Base-by-base conservation (phyloP, 1,140 invertebrate species). In the Danaus melanippus region DNA sequence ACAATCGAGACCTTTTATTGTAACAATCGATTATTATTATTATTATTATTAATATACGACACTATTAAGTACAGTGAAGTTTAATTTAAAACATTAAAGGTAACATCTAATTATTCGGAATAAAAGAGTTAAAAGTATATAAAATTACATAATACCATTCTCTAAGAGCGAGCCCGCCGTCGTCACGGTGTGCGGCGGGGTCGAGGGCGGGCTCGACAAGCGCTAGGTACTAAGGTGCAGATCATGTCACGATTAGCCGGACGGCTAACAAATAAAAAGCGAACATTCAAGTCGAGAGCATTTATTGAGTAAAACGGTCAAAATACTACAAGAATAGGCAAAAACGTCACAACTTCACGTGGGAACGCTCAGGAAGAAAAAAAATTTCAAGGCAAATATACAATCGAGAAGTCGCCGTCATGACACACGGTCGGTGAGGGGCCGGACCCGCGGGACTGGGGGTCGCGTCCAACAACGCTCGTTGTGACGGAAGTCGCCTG, bases 231-330 rank as follows among this genome's bases (percentile, higher is more conserved):
- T 52, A 46, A 51, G 50, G 60, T 62, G 60, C 51, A 57, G 48
- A 60, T 48, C 53, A 55, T 46, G 46, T 58, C 50, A 56, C 49
- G 52, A 56, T 59, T 58, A 59, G 62, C 59, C 57, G 55, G 60
- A 60, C 62, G 60, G 66, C 62, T 61, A 61, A 67, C 57, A 71
- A 77, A 78, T 74, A 79, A 84, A 84, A 83, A 67, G 66, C 66
- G 57, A 62, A 62, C 60, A 68, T 71, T 68, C 64, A 77, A 71
- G 69, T 83, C 76, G 77, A 86, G 75, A 82, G 78, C 79, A 78
- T 84, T 86, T 86, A 86, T 84, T 86, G 70, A 80, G 71, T 84
- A 84, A 86, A 86, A 78, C 82, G 78, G 74, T 86, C 80, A 84
- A 84, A 84, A 86, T 81, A 76, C 84, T 86, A 86, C 81, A 86